Evolutionary conservation across 2,888 invertebrate species (phyloP).

Genomic region (Plagodis pulveraria): DNA sequence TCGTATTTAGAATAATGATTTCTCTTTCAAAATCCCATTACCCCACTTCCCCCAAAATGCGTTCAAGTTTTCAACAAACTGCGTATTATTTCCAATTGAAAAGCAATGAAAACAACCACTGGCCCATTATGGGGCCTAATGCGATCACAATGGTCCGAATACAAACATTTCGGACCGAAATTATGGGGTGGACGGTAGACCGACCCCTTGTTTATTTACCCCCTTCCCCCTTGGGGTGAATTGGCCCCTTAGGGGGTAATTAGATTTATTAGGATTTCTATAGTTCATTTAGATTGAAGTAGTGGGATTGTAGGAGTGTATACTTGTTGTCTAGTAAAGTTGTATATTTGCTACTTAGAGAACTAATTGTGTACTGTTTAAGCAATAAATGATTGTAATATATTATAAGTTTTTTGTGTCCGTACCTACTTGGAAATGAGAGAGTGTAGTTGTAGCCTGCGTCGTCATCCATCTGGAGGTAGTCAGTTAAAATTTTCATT

Average conservation of each 20-base stretch:
- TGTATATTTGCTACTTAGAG: not conserved
- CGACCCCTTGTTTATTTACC: constrained; percentile 3
- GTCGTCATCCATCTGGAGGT: too few relatives aligned
- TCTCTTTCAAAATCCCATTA: not conserved
- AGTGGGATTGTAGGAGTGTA: constrained; percentile 24
- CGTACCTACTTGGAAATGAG: too few relatives aligned
- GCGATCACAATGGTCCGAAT: constrained; percentile 5
- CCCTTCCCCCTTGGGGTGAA: constrained; percentile 17
- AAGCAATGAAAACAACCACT: constrained; percentile 6
- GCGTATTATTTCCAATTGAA: constrained; percentile 2
- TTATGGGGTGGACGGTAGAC: constrained; percentile 5
- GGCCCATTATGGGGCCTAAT: constrained; percentile 18
- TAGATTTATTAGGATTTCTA: constrained; percentile 40
- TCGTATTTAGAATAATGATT: too few relatives aligned
- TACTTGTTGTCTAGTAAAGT: not conserved
- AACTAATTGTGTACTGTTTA: not conserved
- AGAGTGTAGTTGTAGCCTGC: too few relatives aligned
- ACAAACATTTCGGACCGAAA: constrained; percentile 3
- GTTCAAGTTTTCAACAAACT: not conserved
- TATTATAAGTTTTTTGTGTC: too few relatives aligned
- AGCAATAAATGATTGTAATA: too few relatives aligned
- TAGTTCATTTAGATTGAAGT: constrained; percentile 22
- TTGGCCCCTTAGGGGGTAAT: constrained; percentile 37
- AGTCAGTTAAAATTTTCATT: too few relatives aligned
- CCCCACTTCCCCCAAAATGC: constrained; percentile 1